Conservation (phyloP, 1,140 invertebrate species). For the Achatina immaculata region DNA sequence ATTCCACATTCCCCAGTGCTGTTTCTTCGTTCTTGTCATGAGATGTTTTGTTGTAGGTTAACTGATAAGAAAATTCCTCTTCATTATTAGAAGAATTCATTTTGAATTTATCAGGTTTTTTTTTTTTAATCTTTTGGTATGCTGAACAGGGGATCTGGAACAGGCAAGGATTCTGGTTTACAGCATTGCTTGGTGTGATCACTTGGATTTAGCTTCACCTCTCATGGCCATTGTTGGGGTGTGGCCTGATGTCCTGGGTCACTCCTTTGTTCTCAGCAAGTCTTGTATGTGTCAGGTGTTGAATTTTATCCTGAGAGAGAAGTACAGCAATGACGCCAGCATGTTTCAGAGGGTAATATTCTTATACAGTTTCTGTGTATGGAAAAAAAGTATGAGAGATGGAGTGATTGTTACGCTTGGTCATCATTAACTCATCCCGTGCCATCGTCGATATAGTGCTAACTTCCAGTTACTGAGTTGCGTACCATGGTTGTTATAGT, state of each 20-base stretch:
- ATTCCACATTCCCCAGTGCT: too few species aligned
- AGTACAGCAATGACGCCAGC: neutral
- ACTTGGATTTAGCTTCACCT: constrained; percentile 16
- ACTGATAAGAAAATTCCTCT: too few species aligned
- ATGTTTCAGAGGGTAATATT: neutral
- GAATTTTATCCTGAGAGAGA: constrained; percentile 1
- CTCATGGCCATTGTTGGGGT: constrained; percentile 41
- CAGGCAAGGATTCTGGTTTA: constrained; percentile 31
- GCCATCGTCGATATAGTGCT: too few species aligned
- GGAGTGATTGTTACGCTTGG: neutral
- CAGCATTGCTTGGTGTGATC: constrained; percentile 36
- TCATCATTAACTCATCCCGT: neutral
- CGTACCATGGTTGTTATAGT: too few species aligned
- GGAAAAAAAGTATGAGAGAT: neutral
- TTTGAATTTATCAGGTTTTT: too few species aligned
- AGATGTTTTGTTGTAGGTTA: too few species aligned
- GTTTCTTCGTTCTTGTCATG: too few species aligned
- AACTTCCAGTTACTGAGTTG: too few species aligned
- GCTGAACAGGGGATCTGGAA: constrained; percentile 45
- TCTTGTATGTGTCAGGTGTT: neutral
- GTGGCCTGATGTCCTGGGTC: constrained; percentile 41
- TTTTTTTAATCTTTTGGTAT: too few species aligned
- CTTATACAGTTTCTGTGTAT: neutral
- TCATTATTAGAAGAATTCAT: too few species aligned
- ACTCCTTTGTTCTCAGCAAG: neutral